Evolutionary conservation across 2,797 vertebrate species (phyloP), one percentile per base, ranked within the genome.

Genomic region (Danio tinwini): DNA sequence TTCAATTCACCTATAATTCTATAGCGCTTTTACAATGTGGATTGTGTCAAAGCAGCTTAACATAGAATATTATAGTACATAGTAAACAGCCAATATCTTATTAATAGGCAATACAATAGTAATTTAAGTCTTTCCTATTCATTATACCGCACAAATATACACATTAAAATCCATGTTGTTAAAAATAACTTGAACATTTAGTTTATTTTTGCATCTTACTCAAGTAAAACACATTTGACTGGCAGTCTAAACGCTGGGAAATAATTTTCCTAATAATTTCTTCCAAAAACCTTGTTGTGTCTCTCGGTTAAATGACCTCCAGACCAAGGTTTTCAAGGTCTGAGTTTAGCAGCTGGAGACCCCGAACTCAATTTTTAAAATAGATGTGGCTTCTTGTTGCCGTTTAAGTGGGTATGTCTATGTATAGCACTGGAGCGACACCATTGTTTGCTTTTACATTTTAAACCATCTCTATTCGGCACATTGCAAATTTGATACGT

Each of bases 351-450:
- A 84, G 89, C 88, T 64, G 81, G 80, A 92, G 88, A 92, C 91
- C 93, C 92, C 89, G 89, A 91, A 91, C 88, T 88, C 90, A 86
- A 88, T 80, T 88, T 67, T 89, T 88, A 86, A 92, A 92, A 92
- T 93, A 94, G 90, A 93, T 91, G 91, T 89, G 91, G 90, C 84
- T 93, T 93, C 81, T 88, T 89, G 88, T 88, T 86, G 83, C 85
- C 88, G 84, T 91, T 76, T 47, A 90, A 92, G 89, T 87, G 87
- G 87, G 78, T 82, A 82, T 81, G 86, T 59, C 90, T 91, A 90
- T 89, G 85, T 90, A 90, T 92, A 92, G 90, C 84, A 65, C 86
- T 83, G 90, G 89, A 88, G 84, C 76, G 82, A 85, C 86, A 89
- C 81, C 76, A 81, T 88, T 90, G 90, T 92, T 93, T 93, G 87